A percentile compares a stretch with the other conserved stretches of the same genome.
Conservation (phyloP, 2,888 invertebrate genomes). For the Apodemia duryi region DNA sequence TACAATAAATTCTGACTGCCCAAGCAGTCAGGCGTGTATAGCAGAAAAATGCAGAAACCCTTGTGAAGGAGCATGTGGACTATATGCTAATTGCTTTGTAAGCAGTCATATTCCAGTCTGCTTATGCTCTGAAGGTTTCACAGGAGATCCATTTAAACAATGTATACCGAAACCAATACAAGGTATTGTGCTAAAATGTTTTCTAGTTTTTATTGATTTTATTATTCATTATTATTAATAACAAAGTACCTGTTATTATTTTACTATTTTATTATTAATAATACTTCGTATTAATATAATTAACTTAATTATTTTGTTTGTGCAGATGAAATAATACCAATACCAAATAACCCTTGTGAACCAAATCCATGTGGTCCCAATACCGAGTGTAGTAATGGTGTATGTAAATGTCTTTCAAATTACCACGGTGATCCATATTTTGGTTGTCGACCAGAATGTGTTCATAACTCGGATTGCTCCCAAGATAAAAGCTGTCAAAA, state of each 20-base stretch:
- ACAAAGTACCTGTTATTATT: too few relatives aligned
- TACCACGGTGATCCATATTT: slow-evolving; percentile 83
- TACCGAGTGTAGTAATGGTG: slow-evolving; percentile 75
- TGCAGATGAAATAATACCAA: slow-evolving; percentile 42
- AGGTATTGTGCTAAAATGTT: slow-evolving; percentile 40
- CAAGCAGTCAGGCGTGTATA: slow-evolving; percentile 82
- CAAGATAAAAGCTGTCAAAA: slow-evolving; percentile 81
- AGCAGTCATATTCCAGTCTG: slow-evolving; percentile 87
- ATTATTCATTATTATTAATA: too few relatives aligned
- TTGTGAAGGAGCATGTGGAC: slow-evolving; percentile 84
- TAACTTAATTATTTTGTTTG: slow-evolving; percentile 26
- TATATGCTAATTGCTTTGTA: slow-evolving; percentile 83
- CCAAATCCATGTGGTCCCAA: slow-evolving; percentile 84
- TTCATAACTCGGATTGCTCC: slow-evolving; percentile 83
- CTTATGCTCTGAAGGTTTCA: slow-evolving; percentile 81
- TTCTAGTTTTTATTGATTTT: too few relatives aligned
- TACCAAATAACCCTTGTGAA: slow-evolving; percentile 73
- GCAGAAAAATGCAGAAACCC: slow-evolving; percentile 85
- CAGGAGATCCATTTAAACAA: slow-evolving; percentile 85
- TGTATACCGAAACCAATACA: slow-evolving; percentile 77
- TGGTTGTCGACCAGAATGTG: slow-evolving; percentile 85
- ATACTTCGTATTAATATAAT: neutral
- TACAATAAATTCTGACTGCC: slow-evolving; percentile 82
- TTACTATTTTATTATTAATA: neutral
- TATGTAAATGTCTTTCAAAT: slow-evolving; percentile 80